Conservation (phyloP, 2,113 vertebrate species). For the Ceyx melanurus region DNA sequence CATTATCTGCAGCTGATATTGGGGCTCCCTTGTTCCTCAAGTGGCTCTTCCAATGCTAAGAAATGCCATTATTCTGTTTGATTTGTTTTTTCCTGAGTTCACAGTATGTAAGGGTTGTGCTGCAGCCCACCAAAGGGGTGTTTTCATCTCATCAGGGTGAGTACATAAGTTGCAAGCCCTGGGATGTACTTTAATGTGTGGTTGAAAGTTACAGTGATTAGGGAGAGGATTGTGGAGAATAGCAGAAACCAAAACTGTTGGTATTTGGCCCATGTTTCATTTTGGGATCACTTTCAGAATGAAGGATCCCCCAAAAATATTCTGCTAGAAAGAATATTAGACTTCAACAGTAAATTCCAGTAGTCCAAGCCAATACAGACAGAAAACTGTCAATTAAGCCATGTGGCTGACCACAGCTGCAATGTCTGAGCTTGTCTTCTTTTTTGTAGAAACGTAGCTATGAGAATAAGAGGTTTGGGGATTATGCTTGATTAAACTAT, state of each 20-base stretch:
- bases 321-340: too few relatives aligned
- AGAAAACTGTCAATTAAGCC: neutral
- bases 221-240: neutral
- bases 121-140: neutral
- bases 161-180: neutral
- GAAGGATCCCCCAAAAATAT: neutral
- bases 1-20: rapidly evolving
- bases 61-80: neutral
- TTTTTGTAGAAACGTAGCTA: neutral
- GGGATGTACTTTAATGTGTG: neutral
- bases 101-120: neutral
- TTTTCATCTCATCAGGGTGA: neutral
- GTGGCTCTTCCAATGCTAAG: neutral
- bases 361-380: neutral
- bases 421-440: neutral
- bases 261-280: rapidly evolving
- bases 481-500: neutral
- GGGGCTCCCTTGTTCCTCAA: neutral
- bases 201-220: neutral
- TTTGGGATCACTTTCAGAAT: neutral
- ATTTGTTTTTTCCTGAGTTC: neutral
- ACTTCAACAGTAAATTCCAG: neutral
- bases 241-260: neutral
- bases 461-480: neutral
- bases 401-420: neutral